phyloP scores from a whole-genome alignment of 2,113 vertebrate species.

The Daphoenositta chrysoptera region DNA sequence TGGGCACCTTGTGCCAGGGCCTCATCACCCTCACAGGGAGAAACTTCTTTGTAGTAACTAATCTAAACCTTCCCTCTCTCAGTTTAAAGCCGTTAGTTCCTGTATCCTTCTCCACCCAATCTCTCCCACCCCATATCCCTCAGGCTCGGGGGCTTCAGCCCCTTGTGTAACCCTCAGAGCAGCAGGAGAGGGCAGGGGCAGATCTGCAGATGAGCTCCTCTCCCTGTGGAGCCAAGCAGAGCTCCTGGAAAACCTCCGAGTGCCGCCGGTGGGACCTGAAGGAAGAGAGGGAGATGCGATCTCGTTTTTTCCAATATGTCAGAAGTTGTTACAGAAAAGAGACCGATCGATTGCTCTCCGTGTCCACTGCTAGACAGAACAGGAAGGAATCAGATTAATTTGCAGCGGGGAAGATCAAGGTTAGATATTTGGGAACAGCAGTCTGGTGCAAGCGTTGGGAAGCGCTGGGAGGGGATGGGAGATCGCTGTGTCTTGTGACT shows the following conservation, averaged over 20 bases:
- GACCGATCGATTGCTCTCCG: not conserved
- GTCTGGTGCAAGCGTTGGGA: not conserved
- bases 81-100: not conserved
- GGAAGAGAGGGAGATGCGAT: not conserved
- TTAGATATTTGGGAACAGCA: slow-evolving; percentile 14
- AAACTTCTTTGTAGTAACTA: not conserved
- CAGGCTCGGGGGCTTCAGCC: accelerated
- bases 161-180: accelerated
- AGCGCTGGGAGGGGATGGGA: not conserved
- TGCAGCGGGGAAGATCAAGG: slow-evolving; percentile 50
- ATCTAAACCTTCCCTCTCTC: not conserved
- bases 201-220: not conserved
- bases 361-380: not conserved
- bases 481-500: accelerated
- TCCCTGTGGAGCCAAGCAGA: not conserved
- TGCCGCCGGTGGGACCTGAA: not conserved
- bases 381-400: slow-evolving; percentile 52
- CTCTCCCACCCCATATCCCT: accelerated
- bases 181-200: not conserved
- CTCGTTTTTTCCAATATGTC: not conserved
- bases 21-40: not conserved
- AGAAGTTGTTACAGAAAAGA: slow-evolving; percentile 14
- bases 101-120: not conserved
- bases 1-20: not conserved
- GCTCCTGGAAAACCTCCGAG: not conserved